Percentiles rank a stretch among this genome's conserved stretches.
Conservation (phyloP, 2,113 vertebrate species). For the Tragelaphus buxtoni region DNA sequence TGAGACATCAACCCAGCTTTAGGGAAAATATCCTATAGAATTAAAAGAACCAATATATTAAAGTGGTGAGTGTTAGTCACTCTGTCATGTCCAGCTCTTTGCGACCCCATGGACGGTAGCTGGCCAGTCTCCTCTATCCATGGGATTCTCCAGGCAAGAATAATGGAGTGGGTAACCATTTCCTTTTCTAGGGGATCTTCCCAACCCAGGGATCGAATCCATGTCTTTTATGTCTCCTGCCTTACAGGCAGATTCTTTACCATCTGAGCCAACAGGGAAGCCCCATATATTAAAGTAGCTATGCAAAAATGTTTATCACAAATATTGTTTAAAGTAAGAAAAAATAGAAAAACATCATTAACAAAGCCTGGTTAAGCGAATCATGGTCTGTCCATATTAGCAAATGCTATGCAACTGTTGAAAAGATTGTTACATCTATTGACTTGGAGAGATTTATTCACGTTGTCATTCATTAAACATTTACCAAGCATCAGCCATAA, state of each 20-base stretch:
- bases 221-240: background rate
- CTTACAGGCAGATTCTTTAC: background rate
- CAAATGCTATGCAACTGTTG: background rate
- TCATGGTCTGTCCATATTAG: background rate
- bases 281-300: background rate
- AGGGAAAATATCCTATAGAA: background rate
- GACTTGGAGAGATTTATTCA: background rate
- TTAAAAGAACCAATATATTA: background rate
- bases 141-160: background rate
- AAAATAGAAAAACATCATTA: background rate
- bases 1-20: background rate
- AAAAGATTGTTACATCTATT: background rate
- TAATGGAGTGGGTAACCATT: background rate
- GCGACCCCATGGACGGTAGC: background rate
- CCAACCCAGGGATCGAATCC: background rate
- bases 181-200: background rate
- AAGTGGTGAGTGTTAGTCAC: background rate
- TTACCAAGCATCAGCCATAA: background rate
- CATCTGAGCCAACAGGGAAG: background rate
- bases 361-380: background rate
- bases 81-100: background rate
- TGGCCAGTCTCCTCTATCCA: background rate
- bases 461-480: slow-evolving; percentile 24
- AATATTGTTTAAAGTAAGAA: background rate
- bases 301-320: background rate